Conservation (phyloP, 1,140 invertebrate genomes). For the Cotesia vestalis region DNA sequence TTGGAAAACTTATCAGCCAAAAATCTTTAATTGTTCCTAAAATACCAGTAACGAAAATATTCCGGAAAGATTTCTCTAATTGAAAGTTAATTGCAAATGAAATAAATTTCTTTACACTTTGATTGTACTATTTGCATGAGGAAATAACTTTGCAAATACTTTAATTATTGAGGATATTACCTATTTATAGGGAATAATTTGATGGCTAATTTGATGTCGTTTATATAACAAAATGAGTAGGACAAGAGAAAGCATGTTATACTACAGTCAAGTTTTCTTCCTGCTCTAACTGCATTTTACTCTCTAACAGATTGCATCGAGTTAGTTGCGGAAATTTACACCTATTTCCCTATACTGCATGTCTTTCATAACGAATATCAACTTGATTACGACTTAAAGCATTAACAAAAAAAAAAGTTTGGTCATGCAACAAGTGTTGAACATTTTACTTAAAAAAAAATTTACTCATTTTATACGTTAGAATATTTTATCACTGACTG, state of each 20-base stretch:
- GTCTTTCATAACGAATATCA: background rate
- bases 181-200: constrained; percentile 32
- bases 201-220: constrained; percentile 17
- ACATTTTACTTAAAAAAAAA: no score
- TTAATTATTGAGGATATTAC: background rate
- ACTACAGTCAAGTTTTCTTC: constrained; percentile 44
- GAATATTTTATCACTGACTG: background rate
- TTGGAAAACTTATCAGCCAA: no score
- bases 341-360: background rate
- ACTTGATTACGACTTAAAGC: no score
- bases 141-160: background rate
- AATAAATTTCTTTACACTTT: background rate
- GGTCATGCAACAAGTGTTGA: no score
- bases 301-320: constrained; percentile 28
- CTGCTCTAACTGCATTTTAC: constrained; percentile 45
- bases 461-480: no score
- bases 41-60: no score
- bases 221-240: constrained; percentile 33
- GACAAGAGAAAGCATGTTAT: constrained; percentile 34
- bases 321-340: background rate
- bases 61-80: no score
- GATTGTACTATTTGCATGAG: background rate
- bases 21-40: no score
- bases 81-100: background rate
- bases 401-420: no score